Evolutionary conservation across 2,888 invertebrate genomes (phyloP), one percentile per base, ranked within the genome.

Genomic region (Boloria selene): DNA sequence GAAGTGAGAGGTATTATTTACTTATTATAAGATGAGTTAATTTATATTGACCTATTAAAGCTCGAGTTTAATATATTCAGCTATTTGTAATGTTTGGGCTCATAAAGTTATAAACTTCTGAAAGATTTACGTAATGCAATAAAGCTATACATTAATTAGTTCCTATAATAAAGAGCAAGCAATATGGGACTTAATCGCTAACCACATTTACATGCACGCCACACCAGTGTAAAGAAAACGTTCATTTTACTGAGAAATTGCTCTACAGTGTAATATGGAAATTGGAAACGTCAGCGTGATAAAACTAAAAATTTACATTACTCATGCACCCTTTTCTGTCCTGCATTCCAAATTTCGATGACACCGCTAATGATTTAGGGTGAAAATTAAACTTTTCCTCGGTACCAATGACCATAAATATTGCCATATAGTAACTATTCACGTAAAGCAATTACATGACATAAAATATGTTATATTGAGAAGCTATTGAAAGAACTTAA

Each of bases 351-450:
- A 77, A 79, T 79, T 77, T 73, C 78, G 75, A 82, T 79, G 77
- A 75, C 72, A 74, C 78, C 78, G 76, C 77, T 78, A 78, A 79
- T 84, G 83, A 84, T 84, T 85, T 83, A 81, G 67, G 69, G 67
- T 55, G 61, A 68, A 67, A 70, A 80, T 81, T 80, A 76, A 79
- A 79, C 79, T 75, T 76, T 76, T 74, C 77, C 72, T 69, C 44
- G 66, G 61, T 66, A 49, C 64, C 71, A 63, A 55, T 68, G 71
- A 69, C 68, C 70, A 66, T 74, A 72, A 69, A 74, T 72, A 68
- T 67, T 66, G 67, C 63, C 60, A 54, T 55, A 49, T 56, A 51
- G 51, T 64, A 64, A 69, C 64, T 68, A 69, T 64, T 69, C 67
- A 64, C 67, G 64, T 31, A 62, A 50, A 67, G 38, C 60, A 59